Percentiles rank a stretch among this genome's conserved stretches.
Conservation (phyloP, 2,113 vertebrate genomes). For the Mesocricetus auratus region DNA sequence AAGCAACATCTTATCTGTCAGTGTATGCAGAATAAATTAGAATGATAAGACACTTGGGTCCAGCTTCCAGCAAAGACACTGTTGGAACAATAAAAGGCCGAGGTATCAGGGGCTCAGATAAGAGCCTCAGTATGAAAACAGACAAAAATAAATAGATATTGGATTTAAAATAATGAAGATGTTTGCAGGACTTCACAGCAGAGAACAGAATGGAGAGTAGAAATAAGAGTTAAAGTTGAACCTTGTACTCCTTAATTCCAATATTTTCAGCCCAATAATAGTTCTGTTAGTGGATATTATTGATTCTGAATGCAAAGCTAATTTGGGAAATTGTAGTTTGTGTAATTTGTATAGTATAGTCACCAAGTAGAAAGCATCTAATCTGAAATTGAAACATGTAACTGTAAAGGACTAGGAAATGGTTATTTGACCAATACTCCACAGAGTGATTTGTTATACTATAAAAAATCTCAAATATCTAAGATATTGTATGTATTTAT, state of each 20-base stretch:
- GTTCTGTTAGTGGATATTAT: not conserved
- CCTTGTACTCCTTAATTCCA: not conserved
- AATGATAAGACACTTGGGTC: not conserved
- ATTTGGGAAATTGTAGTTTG: not conserved
- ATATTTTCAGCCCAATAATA: not conserved
- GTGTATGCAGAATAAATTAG: slow-evolving; percentile 50
- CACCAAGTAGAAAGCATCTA: not conserved
- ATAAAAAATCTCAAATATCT: not conserved
- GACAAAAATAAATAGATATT: not conserved
- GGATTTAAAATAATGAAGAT: not conserved
- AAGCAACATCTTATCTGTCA: slow-evolving; percentile 58
- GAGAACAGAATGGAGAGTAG: not conserved
- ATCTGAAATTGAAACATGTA: not conserved
- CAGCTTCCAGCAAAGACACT: not conserved
- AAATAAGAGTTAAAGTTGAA: slow-evolving; percentile 13
- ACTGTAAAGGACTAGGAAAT: not conserved
- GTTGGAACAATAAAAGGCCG: not conserved
- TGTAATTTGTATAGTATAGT: not conserved
- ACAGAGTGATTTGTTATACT: not conserved
- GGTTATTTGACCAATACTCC: not conserved
- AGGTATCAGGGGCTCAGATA: not conserved
- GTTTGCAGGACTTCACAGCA: not conserved
- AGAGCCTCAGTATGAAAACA: not conserved
- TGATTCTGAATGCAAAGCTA: not conserved
- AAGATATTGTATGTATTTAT: not conserved